Evolutionary conservation across 2,888 invertebrate genomes (phyloP).

Genomic region (Drosophila aldrichi): DNA sequence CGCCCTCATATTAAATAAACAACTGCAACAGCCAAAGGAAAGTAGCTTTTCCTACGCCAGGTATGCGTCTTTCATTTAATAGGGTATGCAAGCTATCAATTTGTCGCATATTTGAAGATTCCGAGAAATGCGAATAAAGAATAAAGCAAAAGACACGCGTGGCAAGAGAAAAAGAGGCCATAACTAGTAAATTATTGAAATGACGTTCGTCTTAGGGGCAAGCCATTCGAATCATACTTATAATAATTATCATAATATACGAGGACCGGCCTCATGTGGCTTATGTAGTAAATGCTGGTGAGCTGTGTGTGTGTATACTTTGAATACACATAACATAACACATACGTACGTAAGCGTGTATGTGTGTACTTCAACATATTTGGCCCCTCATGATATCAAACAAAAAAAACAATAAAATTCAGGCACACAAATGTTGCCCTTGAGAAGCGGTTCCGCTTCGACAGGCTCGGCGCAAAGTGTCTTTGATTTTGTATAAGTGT

Average conservation of each 20-base stretch:
- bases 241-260: conserved; percentile 53
- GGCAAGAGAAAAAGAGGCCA: not conserved
- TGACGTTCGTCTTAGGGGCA: conserved; percentile 15
- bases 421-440: conserved; percentile 79
- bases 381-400: conserved; percentile 60
- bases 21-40: conserved; percentile 30
- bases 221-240: conserved; percentile 38
- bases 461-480: conserved; percentile 33
- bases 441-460: conserved; percentile 61
- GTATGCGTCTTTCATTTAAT: conserved; percentile 4
- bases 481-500: conserved; percentile 23
- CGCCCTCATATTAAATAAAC: conserved; percentile 39
- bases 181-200: conserved; percentile 34
- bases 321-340: conserved; percentile 39
- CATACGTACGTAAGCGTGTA: not conserved
- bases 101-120: conserved; percentile 9
- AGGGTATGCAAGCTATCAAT: conserved; percentile 12
- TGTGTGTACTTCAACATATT: conserved; percentile 18
- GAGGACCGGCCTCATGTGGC: conserved; percentile 36
- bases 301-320: conserved; percentile 62
- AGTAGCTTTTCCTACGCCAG: conserved; percentile 12
- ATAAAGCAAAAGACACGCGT: not conserved
- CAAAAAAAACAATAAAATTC: conserved; percentile 82
- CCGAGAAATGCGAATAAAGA: not conserved
- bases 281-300: conserved; percentile 39